Base-by-base conservation (phyloP, 2,797 vertebrate species). In the Rhinophrynus dorsalis region DNA sequence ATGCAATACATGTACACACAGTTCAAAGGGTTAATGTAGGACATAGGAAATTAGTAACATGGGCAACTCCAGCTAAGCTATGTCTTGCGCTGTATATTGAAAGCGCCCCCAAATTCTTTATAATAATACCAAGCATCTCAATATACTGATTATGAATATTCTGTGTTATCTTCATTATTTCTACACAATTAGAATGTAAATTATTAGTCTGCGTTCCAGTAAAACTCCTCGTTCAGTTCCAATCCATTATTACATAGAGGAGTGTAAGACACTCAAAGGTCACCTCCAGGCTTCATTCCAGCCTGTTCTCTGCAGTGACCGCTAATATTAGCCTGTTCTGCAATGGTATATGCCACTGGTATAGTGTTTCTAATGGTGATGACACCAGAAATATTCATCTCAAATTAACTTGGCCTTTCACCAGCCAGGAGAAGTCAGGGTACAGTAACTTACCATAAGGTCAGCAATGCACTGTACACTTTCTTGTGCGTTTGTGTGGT, bases 301-400 rank as follows among this genome's bases (percentile, higher is more conserved):
- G 74, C 76, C 33, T 78, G 77, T 75, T 76, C 64, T 38, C 68
- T 67, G 29, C n/a, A 75, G 13, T 5, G 52, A 47, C 64, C 62
- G 77, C 85, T 88, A 89, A 87, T 86, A 82, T 86, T 88, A 89
- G 85, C 77, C 52, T 38, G 23, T 69, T 18, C 55, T 59, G 63
- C 1, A 65, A 69, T 32, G 77, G 65, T 76, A 80, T 79, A 80
- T 62, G 65, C 40, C 67, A 78, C 67, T 68, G 74, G 77, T 83
- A 82, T 87, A 80, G 79, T 78, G 76, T 85, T 83, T 77, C 83
- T 81, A 75, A 72, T 30, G 72, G 42, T 62, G n/a, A 68, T 32
- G 72, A 77, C 30, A 74, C 15, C 44, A 77, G 68, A 67, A 79
- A 82, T 13, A 68, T 66, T 63, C 69, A n/a, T 57, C 66, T 80